Evolutionary conservation across 2,113 vertebrate species (phyloP).

Genomic region (Sprattus sprattus): DNA sequence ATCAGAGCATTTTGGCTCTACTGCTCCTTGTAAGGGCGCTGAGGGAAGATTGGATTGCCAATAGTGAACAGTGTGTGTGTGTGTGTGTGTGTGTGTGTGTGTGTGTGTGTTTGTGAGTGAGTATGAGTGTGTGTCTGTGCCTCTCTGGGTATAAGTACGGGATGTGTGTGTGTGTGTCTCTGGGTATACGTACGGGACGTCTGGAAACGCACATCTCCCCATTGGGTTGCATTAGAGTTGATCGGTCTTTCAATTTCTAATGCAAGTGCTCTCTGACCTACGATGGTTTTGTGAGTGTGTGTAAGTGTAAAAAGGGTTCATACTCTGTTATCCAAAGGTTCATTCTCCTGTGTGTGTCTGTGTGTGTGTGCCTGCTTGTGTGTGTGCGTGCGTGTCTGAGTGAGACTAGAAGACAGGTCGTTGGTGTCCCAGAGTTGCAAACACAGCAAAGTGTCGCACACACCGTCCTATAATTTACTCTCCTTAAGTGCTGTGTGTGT

Average conservation of each 20-base stretch:
- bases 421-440: not conserved
- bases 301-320: not conserved
- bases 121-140: slow-evolving; percentile 13
- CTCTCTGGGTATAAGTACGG: too few species aligned
- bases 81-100: slow-evolving; percentile 6
- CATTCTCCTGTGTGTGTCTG: not conserved
- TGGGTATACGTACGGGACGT: not conserved
- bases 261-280: too few species aligned
- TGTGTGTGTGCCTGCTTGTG: not conserved
- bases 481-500: not conserved
- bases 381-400: slow-evolving; percentile 1
- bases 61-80: not conserved
- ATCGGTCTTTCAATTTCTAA: not conserved
- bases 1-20: slow-evolving; percentile 30
- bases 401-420: not conserved
- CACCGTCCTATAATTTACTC: not conserved
- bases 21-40: slow-evolving; percentile 42
- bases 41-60: slow-evolving; percentile 38
- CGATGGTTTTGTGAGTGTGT: too few species aligned
- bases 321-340: not conserved
- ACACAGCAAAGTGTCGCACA: slow-evolving; percentile 33
- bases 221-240: not conserved
- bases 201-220: too few species aligned
- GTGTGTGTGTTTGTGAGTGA: slow-evolving; percentile 2
- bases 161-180: too few species aligned